Conservation (phyloP, 30 jellyfish, hydroid and myxozoan species). For the Euphysa ruthae region DNA sequence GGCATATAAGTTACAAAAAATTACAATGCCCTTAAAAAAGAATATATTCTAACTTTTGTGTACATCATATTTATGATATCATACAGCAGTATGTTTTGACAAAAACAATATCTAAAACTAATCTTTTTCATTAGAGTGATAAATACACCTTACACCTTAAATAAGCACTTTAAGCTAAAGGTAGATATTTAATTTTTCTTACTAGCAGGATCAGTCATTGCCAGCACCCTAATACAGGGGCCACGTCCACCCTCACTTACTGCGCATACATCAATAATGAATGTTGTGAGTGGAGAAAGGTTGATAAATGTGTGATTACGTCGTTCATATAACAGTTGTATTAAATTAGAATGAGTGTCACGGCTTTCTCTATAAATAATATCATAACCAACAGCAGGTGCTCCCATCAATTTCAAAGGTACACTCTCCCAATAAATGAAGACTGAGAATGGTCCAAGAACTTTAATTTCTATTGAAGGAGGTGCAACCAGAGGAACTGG, state of each 20-base stretch:
- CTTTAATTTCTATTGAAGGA: not conserved
- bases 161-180: no score
- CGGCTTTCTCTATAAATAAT: not conserved
- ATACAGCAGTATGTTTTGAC: no score
- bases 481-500: conserved; percentile 32
- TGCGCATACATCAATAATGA: conserved; percentile 12
- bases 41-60: no score
- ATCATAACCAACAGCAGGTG: conserved; percentile 13
- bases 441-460: not conserved
- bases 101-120: no score
- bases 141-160: no score
- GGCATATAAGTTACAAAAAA: no score
- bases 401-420: conserved; percentile 1
- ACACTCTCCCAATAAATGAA: conserved; percentile 19
- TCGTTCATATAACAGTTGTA: not conserved
- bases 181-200: conserved; percentile 29
- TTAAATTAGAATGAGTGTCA: not conserved
- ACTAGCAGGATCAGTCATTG: conserved; percentile 42
- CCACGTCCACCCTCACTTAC: conserved; percentile 17
- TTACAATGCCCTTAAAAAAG: no score
- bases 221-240: conserved; percentile 13
- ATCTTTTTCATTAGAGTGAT: no score
- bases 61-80: no score
- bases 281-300: not conserved
- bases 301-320: not conserved